Evolutionary conservation across 2,888 invertebrate genomes (phyloP), one percentile per base, ranked within the genome.

Genomic region (Rhodophaea formosa): DNA sequence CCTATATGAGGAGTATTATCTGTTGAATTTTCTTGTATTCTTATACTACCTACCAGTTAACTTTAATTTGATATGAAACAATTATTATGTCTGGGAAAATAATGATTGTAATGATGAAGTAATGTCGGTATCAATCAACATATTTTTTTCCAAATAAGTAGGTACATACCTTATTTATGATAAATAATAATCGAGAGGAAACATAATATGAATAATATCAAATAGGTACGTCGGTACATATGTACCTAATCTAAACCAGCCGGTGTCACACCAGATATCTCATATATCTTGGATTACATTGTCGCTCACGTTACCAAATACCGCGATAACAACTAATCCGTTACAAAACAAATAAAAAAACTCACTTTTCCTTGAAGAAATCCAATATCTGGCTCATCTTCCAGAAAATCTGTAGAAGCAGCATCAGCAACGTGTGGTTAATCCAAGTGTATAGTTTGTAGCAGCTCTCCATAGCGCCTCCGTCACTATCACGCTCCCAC

Each of bases 301-400:
- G 51, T 14, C 35, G 35, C 51, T 35, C 35, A 35, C 17, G 53
- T 44, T 35, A 30, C 42, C 43, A 44, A 42, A 14, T 15, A 45
- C 16, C 14, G 2, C 44, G 54, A 55, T 55, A 55, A 45, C 54
- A 45, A 10, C 45, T 45, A 55, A 53, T 55, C 46, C 55, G 17
- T 39, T 15, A 44, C 15, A 51, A 30, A 42, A 49, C 15, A 35
- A 32, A 10, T 14, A 15, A 45, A 45, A 30, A 15, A 35, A 86
- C 91, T 90, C 65, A 91, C 91, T 86, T 87, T 71, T 84, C 86
- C 63, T 77, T 86, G 62, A 91, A 88, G 70, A 78, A 91, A 76
- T 89, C 86, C 60, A 88, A 84, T 74, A 91, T 83, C 74, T 91
- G 91, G 77, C 83, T 88, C 69, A 90, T 83, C 76, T 91, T 91